Conservation (phyloP, 2,888 invertebrate species). For the Polydrusus pterygomalis region DNA sequence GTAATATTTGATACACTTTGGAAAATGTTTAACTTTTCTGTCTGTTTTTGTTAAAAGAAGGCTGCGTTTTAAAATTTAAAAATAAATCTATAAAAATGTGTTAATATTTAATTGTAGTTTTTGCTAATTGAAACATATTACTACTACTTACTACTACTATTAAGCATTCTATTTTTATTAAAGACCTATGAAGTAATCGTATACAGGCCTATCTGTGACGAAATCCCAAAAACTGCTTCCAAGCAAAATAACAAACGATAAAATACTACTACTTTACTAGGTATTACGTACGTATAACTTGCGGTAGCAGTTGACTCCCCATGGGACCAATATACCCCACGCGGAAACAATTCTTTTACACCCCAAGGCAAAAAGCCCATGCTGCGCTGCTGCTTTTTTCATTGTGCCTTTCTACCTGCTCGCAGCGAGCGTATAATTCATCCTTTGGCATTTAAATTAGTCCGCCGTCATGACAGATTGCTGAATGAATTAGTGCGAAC, state of each 20-base stretch:
- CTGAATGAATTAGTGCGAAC: conserved; percentile 54
- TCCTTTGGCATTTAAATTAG: conserved; percentile 55
- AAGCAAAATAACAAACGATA: background rate
- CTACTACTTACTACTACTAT: too few species aligned
- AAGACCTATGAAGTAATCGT: too few species aligned
- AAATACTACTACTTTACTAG: background rate
- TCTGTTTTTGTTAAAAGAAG: too few species aligned
- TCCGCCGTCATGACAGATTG: conserved; percentile 55
- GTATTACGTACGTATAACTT: background rate
- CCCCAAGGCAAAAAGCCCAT: conserved; percentile 34
- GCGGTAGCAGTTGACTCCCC: conserved; percentile 20
- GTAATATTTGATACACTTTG: too few species aligned
- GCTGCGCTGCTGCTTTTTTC: conserved; percentile 37
- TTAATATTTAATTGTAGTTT: too few species aligned
- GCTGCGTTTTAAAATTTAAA: too few species aligned
- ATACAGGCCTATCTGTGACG: too few species aligned
- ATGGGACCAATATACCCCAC: conserved; percentile 38
- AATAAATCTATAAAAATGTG: too few species aligned
- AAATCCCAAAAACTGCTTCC: background rate
- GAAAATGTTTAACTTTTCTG: too few species aligned
- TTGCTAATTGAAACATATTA: too few species aligned
- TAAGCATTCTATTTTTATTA: too few species aligned
- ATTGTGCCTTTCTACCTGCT: conserved; percentile 41
- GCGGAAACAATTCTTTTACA: conserved; percentile 25
- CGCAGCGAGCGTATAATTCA: conserved; percentile 50